Percentiles rank a stretch among this genome's conserved stretches.
Evolutionary conservation across 2,888 invertebrate genomes (phyloP).

Genomic region (Neuroscelio doddi): DNA sequence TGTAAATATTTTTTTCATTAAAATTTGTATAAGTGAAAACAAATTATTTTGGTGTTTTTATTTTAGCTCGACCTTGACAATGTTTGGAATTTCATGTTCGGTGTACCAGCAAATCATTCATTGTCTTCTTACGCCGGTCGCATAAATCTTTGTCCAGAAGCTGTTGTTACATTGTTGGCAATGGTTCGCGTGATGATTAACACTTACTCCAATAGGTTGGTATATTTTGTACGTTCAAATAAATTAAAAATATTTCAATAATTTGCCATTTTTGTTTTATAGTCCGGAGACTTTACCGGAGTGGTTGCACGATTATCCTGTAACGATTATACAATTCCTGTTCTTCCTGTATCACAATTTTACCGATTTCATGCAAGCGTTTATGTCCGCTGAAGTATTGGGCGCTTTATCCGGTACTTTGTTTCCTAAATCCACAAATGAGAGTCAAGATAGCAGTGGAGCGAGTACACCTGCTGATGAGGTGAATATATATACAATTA

Average conservation of each 20-base stretch:
- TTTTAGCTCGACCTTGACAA: slow-evolving; percentile 80
- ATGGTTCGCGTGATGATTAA: slow-evolving; percentile 87
- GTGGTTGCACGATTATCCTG: slow-evolving; percentile 86
- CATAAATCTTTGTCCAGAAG: slow-evolving; percentile 91
- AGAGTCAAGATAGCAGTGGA: slow-evolving; percentile 85
- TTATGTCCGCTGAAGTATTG: slow-evolving; percentile 93
- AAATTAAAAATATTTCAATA: too few relatives aligned
- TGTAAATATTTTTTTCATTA: too few relatives aligned
- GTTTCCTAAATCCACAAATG: slow-evolving; percentile 78
- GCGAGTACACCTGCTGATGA: slow-evolving; percentile 84
- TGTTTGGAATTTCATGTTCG: slow-evolving; percentile 96
- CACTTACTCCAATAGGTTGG: slow-evolving; percentile 70
- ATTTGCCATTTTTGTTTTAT: too few relatives aligned
- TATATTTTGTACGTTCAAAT: too few relatives aligned
- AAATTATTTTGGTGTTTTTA: not conserved
- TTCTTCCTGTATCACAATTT: slow-evolving; percentile 97
- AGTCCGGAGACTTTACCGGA: slow-evolving; percentile 77
- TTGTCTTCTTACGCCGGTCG: slow-evolving; percentile 80
- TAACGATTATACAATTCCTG: slow-evolving; percentile 89
- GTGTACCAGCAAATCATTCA: slow-evolving; percentile 76
- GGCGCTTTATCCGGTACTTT: slow-evolving; percentile 88
- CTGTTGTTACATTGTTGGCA: slow-evolving; percentile 88
- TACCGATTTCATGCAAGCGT: slow-evolving; percentile 91
- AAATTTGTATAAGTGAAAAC: too few relatives aligned
- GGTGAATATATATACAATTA: too few relatives aligned